Evolutionary conservation across 2,888 invertebrate genomes (phyloP), one percentile per base, ranked within the genome.

Genomic region (Xylota sylvarum): DNA sequence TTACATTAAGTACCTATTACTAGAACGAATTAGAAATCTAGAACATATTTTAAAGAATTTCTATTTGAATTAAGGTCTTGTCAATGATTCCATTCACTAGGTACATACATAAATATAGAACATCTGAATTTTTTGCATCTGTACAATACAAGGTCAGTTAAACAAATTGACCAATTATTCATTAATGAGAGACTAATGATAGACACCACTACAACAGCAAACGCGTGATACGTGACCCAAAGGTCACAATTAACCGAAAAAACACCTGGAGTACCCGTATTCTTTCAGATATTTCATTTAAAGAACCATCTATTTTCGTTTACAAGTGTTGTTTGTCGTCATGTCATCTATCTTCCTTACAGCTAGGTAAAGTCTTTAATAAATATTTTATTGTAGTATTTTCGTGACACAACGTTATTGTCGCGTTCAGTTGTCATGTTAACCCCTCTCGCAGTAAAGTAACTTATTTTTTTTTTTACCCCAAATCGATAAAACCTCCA

Each of bases 381-480:
- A 65, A 79, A 65, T 58, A 40, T 50, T 58, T 58, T 58, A 56
- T 72, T 30, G 48, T 37, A 30, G 43, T 58, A 65, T 80, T 64
- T 79, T 73, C 72, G 65, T 77, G 64, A 72, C 43, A 72, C 12
- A 64, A 5, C 43, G 48, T 52, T 65, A 77, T 65, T 65, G 48
- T 17, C 64, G 35, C 48, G 50, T 77, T 82, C 46, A 67, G 77
- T 73, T 73, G 83, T 73, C 83, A 84, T 74, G 74, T 70, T 64
- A 64, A 69, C 69, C 46, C 27, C 30, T 58, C n/a, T 23, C 23
- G 23, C 23, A 52, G 50, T 37, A 35, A 74, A 69, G 60, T 43
- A 23, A 56, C 58, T 72, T 78, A 12, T n/a, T n/a, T n/a, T 37
- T 30, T 65, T 70, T 55, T 67, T 5, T 48, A n/a, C 17, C 35